Percentiles rank a stretch among this genome's conserved stretches.
Conservation (phyloP, 2,113 vertebrate genomes). For the Epinephelus cyanopodus region DNA sequence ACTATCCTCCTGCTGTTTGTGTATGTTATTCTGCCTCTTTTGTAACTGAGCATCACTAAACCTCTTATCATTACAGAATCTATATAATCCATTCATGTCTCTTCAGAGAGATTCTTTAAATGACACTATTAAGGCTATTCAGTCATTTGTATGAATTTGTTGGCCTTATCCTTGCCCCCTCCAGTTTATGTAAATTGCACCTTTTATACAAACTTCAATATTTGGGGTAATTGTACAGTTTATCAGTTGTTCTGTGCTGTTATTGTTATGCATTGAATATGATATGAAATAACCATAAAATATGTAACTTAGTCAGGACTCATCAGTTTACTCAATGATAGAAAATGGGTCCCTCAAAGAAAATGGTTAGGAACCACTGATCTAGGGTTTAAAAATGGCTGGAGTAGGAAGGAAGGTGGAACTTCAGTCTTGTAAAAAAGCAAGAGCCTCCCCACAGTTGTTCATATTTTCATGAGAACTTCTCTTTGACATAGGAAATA, state of each 20-base stretch:
- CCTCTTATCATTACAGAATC: slow-evolving; percentile 1
- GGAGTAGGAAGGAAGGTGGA: background rate
- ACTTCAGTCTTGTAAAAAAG: background rate
- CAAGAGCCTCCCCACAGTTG: background rate
- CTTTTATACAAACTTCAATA: too few species aligned
- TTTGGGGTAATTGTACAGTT: too few species aligned
- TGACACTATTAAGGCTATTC: background rate
- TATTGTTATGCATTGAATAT: too few species aligned
- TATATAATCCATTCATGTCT: too few species aligned
- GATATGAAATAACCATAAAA: too few species aligned
- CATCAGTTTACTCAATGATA: too few species aligned
- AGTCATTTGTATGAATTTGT: background rate
- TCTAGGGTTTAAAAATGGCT: background rate
- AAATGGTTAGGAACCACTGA: too few species aligned
- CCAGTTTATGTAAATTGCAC: too few species aligned
- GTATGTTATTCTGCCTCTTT: background rate
- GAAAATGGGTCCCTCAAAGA: too few species aligned
- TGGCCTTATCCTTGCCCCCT: background rate
- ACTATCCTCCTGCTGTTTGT: slow-evolving; percentile 9
- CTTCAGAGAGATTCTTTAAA: background rate
- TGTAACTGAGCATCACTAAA: background rate
- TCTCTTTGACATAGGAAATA: background rate
- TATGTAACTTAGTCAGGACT: too few species aligned
- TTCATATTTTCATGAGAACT: background rate
- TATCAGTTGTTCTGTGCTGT: too few species aligned